Evolutionary conservation across 2,888 invertebrate genomes (phyloP).

Genomic region (Hypsopygia costalis): DNA sequence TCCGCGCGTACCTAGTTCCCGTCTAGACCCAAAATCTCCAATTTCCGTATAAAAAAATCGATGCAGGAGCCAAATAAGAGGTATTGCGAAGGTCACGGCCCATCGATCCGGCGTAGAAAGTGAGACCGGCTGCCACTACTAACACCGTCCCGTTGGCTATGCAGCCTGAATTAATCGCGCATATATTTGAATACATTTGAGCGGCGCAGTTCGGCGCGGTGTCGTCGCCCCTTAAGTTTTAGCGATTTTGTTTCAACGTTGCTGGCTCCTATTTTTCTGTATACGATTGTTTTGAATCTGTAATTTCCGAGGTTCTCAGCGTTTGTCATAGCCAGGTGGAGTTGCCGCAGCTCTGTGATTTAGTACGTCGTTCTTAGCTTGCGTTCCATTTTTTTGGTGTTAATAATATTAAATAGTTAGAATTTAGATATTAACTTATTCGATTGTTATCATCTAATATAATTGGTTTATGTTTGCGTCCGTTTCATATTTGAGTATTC

Average conservation of each 20-base stretch:
- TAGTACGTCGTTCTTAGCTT: too few relatives aligned
- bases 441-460: too few relatives aligned
- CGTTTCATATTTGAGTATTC: too few relatives aligned
- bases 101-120: slow-evolving; percentile 79
- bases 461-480: too few relatives aligned
- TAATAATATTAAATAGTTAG: too few relatives aligned
- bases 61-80: slow-evolving; percentile 69
- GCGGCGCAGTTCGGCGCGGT: slow-evolving; percentile 64
- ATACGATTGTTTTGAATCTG: not conserved
- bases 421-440: too few relatives aligned
- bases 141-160: slow-evolving; percentile 80
- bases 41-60: slow-evolving; percentile 47
- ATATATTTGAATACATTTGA: slow-evolving; percentile 78
- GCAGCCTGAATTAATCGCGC: slow-evolving; percentile 82
- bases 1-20: too few relatives aligned
- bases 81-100: slow-evolving; percentile 76
- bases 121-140: slow-evolving; percentile 79
- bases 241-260: slow-evolving; percentile 60
- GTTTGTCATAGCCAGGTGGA: too few relatives aligned
- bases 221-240: slow-evolving; percentile 78
- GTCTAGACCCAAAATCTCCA: slow-evolving; percentile 9
- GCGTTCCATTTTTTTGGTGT: too few relatives aligned
- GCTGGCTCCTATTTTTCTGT: slow-evolving; percentile 6
- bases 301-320: not conserved
- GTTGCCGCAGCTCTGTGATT: too few relatives aligned